Evolutionary conservation across 2,797 vertebrate species (phyloP).

Genomic region (Triplophysa yarkandensis): DNA sequence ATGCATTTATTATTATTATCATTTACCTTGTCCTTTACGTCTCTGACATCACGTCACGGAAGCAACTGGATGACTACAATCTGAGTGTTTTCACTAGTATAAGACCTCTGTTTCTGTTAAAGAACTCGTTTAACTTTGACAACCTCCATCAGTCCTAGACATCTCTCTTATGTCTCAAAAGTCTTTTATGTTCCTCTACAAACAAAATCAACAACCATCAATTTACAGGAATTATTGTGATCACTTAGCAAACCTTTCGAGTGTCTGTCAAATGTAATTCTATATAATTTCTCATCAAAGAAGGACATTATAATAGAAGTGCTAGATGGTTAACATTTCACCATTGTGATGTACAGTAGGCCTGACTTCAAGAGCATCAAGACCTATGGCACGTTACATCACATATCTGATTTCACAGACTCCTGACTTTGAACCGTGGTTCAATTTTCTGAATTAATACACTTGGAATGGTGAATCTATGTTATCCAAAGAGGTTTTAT

Average conservation of each 20-base stretch:
- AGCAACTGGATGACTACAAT: too few relatives aligned
- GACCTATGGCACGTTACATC: neutral
- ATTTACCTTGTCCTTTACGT: too few relatives aligned
- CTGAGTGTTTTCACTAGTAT: too few relatives aligned
- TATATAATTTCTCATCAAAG: neutral
- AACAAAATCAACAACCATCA: slow-evolving; percentile 17
- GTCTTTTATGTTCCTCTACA: slow-evolving; percentile 19
- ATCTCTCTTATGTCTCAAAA: neutral
- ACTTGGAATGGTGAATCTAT: neutral
- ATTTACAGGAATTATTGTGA: slow-evolving; percentile 33
- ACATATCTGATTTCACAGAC: neutral
- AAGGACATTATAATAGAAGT: neutral
- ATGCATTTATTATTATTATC: too few relatives aligned
- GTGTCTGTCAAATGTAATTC: slow-evolving; percentile 14
- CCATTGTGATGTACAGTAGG: neutral
- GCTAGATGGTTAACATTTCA: neutral
- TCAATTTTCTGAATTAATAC: too few relatives aligned
- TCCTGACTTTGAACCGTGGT: slow-evolving; percentile 1
- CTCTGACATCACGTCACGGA: too few relatives aligned
- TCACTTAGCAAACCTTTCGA: slow-evolving; percentile 6
- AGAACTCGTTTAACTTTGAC: neutral
- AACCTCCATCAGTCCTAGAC: neutral
- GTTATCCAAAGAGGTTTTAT: neutral
- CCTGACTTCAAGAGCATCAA: neutral
- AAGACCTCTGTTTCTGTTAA: slow-evolving; percentile 9